phyloP scores from a whole-genome alignment of 1,140 invertebrate genomes.

The Episyrphus balteatus region DNA sequence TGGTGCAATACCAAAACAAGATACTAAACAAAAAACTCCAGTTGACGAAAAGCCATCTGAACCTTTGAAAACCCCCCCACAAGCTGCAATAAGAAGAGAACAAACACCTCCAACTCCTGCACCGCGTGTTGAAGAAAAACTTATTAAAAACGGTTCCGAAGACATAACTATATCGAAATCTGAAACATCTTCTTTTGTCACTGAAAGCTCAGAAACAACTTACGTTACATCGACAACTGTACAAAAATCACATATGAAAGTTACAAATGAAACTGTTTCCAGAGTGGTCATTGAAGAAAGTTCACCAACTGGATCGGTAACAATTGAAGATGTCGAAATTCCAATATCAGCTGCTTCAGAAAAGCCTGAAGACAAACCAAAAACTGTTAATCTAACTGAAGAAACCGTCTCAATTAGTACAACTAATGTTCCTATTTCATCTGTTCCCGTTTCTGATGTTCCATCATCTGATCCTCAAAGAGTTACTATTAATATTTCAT shows the following conservation, averaged over 20 bases:
- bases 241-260: not conserved
- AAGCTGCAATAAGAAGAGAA: not conserved
- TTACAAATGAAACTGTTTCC: not conserved
- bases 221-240: no score
- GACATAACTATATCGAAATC: no score
- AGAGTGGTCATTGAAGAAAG: slow-evolving; percentile 9
- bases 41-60: not conserved
- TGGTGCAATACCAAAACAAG: no score
- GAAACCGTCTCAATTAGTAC: no score
- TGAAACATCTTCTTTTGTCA: no score
- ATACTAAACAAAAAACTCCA: not conserved
- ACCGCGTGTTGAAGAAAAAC: not conserved
- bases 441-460: no score
- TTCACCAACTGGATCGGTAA: slow-evolving; percentile 6
- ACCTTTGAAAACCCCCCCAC: not conserved
- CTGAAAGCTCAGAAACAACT: no score
- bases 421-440: no score
- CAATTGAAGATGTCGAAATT: not conserved
- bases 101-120: not conserved
- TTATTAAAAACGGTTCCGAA: not conserved
- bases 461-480: no score
- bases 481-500: no score
- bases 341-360: not conserved
- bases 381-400: no score
- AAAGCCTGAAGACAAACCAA: not conserved